phyloP scores from a whole-genome alignment of 2,888 invertebrate species.

The Chydorus sphaericus region DNA sequence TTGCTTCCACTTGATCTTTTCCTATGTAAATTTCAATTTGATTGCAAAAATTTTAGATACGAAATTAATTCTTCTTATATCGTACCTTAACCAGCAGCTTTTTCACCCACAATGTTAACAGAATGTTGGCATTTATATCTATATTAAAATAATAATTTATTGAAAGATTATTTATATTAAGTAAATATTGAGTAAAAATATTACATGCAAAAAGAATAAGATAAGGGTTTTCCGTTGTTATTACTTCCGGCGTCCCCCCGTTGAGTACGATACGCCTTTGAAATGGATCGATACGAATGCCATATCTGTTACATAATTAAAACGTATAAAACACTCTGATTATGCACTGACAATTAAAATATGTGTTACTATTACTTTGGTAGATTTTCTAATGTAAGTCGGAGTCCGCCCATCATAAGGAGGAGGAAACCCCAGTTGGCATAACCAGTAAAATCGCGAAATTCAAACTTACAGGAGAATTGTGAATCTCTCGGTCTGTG shows the following conservation, averaged over 20 bases:
- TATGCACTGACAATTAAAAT: background rate
- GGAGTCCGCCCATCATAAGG: constrained; percentile 62
- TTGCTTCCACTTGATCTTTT: background rate
- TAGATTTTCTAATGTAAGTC: constrained; percentile 82
- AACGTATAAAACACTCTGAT: background rate
- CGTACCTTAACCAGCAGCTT: constrained; percentile 71
- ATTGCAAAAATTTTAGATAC: background rate
- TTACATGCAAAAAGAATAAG: constrained; percentile 51
- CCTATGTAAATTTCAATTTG: background rate
- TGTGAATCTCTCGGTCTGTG: constrained; percentile 81
- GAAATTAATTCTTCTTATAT: constrained; percentile 29
- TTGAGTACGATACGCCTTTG: constrained; percentile 75
- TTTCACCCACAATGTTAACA: constrained; percentile 63
- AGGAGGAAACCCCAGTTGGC: constrained; percentile 84
- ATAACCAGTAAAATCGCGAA: constrained; percentile 72
- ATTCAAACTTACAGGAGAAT: constrained; percentile 86
- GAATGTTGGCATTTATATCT: constrained; percentile 70
- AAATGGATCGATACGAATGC: constrained; percentile 82
- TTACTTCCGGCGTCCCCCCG: constrained; percentile 46
- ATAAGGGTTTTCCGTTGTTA: background rate
- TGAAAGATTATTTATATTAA: too few species aligned
- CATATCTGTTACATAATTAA: constrained; percentile 50
- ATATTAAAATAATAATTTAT: constrained; percentile 29
- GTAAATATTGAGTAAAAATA: constrained; percentile 41
- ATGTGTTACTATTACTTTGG: constrained; percentile 56